Evolutionary conservation across 2,888 invertebrate species (phyloP).

Genomic region (Sinodicranocentrus sp.): DNA sequence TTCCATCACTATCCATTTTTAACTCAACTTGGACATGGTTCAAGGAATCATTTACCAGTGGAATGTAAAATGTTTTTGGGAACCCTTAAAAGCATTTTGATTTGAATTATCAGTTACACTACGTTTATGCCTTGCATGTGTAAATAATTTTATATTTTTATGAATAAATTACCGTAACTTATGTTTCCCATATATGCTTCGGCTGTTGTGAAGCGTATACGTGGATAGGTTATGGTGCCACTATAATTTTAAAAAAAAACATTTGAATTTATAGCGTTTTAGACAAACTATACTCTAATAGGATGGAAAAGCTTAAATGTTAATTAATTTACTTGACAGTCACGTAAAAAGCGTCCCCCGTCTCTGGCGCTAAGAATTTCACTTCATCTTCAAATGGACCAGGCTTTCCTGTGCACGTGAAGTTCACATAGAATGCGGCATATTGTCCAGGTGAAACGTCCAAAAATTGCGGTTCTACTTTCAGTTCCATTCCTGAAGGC

Average conservation of each 20-base stretch:
- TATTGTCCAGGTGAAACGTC: slow-evolving; percentile 60
- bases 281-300: no score
- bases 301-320: no score
- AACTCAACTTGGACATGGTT: slow-evolving; percentile 56
- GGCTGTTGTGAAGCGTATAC: slow-evolving; percentile 42
- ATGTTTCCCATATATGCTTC: slow-evolving; percentile 62
- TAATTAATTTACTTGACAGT: slow-evolving; percentile 55
- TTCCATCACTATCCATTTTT: slow-evolving; percentile 66
- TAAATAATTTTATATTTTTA: no score
- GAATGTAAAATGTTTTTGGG: slow-evolving; percentile 54
- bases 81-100: slow-evolving; percentile 56
- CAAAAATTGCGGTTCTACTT: slow-evolving; percentile 59
- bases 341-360: slow-evolving; percentile 56
- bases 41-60: slow-evolving; percentile 69
- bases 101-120: no score
- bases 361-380: slow-evolving; percentile 46
- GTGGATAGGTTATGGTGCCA: slow-evolving; percentile 58
- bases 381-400: slow-evolving; percentile 66
- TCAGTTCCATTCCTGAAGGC: slow-evolving; percentile 51
- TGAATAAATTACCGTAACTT: slow-evolving; percentile 69
- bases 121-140: no score
- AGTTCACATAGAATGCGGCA: slow-evolving; percentile 70
- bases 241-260: no score
- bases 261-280: no score
- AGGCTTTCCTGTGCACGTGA: slow-evolving; percentile 54